Evolutionary conservation across 1,140 invertebrate genomes (phyloP).

Genomic region (Drosophila rufa): DNA sequence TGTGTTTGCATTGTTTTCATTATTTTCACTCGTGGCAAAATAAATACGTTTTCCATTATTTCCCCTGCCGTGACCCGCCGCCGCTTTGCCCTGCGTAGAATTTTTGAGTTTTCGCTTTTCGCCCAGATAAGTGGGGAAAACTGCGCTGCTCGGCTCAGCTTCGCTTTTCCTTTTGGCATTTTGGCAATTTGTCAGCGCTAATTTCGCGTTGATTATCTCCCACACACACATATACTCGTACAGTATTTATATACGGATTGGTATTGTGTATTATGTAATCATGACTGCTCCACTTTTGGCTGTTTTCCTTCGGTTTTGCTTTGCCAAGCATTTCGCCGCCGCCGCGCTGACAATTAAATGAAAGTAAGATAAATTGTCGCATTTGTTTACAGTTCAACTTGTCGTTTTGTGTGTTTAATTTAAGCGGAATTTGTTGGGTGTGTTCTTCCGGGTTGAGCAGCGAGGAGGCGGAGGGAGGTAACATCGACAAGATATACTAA

Average conservation of each 20-base stretch:
- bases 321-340: slow-evolving; percentile 71
- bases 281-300: slow-evolving; percentile 48
- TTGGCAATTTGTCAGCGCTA: slow-evolving; percentile 77
- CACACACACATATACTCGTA: slow-evolving; percentile 17
- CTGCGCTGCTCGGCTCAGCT: neutral
- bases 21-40: slow-evolving; percentile 45
- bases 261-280: slow-evolving; percentile 47
- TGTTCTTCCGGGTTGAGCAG: neutral
- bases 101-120: slow-evolving; percentile 42
- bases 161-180: slow-evolving; percentile 47
- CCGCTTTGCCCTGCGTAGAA: slow-evolving; percentile 4
- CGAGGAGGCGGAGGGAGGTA: neutral
- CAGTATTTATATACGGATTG: slow-evolving; percentile 2
- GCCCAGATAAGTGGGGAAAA: slow-evolving; percentile 31
- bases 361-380: slow-evolving; percentile 84
- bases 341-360: slow-evolving; percentile 74
- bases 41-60: slow-evolving; percentile 57
- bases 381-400: slow-evolving; percentile 82
- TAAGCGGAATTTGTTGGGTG: slow-evolving; percentile 48
- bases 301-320: slow-evolving; percentile 56
- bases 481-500: slow-evolving; percentile 39
- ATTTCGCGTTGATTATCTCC: slow-evolving; percentile 75
- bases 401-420: slow-evolving; percentile 68
- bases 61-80: slow-evolving; percentile 2
- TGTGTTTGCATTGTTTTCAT: slow-evolving; percentile 42